Conservation (phyloP, 2,797 vertebrate genomes). For the Poliocrania exsul region DNA sequence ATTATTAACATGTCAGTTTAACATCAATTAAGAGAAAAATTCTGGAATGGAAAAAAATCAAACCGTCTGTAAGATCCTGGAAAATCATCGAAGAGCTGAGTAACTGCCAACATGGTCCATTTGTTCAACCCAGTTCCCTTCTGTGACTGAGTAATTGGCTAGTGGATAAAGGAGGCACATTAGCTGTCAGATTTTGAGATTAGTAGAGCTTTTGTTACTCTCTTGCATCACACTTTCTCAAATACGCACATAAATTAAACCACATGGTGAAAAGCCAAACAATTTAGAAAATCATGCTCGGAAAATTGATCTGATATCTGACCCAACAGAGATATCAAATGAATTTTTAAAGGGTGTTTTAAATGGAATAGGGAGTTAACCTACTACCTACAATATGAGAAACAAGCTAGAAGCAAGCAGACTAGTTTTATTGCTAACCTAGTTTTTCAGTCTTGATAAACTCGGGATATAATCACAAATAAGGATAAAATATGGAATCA, state of each 20-base stretch:
- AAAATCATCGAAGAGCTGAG: constrained; percentile 42
- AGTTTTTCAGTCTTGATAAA: background rate
- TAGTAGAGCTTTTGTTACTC: constrained; percentile 1
- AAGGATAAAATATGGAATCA: background rate
- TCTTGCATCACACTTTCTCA: background rate
- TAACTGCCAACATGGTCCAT: background rate
- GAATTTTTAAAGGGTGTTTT: background rate
- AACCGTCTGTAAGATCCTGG: constrained; percentile 46
- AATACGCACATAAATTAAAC: constrained; percentile 19
- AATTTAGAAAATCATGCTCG: background rate
- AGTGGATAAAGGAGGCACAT: background rate
- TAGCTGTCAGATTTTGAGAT: constrained; percentile 24
- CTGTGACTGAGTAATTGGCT: constrained; percentile 15
- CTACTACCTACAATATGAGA: background rate
- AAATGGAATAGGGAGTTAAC: background rate
- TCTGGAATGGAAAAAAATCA: background rate
- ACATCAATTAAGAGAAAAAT: constrained; percentile 8
- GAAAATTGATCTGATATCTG: constrained; percentile 9
- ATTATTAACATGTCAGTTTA: constrained; percentile 14
- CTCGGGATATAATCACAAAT: background rate
- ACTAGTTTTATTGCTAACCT: background rate
- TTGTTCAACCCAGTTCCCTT: constrained; percentile 20
- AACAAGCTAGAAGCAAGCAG: background rate
- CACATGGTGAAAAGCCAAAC: background rate
- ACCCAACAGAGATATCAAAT: background rate